phyloP scores from a whole-genome alignment of 2,113 vertebrate genomes.

The Bos taurus region ARS-UCD2.0 NC_037340.1:59545001-59545500 shows the following conservation, averaged over 20 bases:
- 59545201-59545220: rapidly evolving
- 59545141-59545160: neutral
- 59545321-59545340: conserved; percentile 97
- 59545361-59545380: conserved; percentile 97
- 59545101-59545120: neutral
- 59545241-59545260: neutral
- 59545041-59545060: neutral
- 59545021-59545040: neutral
- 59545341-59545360: conserved; percentile 98
- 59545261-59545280: conserved; percentile 79
- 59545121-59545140: neutral
- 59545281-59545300: conserved; percentile 97
- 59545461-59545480: conserved; percentile 97
- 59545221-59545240: neutral
- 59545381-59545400: conserved; percentile 96
- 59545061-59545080: neutral
- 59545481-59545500: conserved; percentile 94
- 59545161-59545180: neutral
- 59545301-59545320: conserved; percentile 98
- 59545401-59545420: conserved; percentile 97
- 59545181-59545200: neutral
- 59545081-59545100: too few species aligned
- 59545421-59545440: conserved; percentile 96
- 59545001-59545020: neutral
- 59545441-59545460: conserved; percentile 98